Evolutionary conservation across 2,113 vertebrate species (phyloP), one percentile per base, ranked within the genome.

Genomic region (Aythya baeri): DNA sequence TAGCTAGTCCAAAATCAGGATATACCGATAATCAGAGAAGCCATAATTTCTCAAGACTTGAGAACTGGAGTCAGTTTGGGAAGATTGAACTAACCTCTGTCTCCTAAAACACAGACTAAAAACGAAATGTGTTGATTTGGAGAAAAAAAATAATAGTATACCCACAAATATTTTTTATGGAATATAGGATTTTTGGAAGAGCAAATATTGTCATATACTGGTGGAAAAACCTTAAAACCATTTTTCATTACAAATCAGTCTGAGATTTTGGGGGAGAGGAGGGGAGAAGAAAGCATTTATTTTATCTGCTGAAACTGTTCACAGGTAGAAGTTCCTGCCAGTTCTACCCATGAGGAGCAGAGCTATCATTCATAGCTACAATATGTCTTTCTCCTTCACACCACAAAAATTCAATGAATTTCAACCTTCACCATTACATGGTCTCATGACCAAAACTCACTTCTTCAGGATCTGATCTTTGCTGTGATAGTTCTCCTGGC

Each of bases 401-500:
- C 3, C 21, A 44, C 34, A 81, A 34, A 89, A 58, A 58, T 75
- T 65, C 14, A 81, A 26, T 7, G 22, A 46, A 18, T 80, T 84
- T 86, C 36, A 52, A 52, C 11, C 11, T 76, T 43, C 15, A 49
- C 4, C 4, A 8, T 13, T 36, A 38, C 17, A 36, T 7, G 43
- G 23, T 46, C 44, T 50, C 43, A 26, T 1, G 4, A 54, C 9
- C 1, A 2, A 27, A 65, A 97, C 98, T 97, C 87, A 99, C 99
- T 97, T 98, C 67, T 93, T 80, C 72, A 87, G 2, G 9, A 99
- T 96, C 57, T 98, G 97, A 59, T 97, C 95, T 94, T 98, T 98
- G 98, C 96, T 93, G 9, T 98, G 98, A n/a, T 99, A 99, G 91
- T 98, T 98, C 91, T 98, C 98, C 70, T 86, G 97, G 72, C 95